Conservation (phyloP, 1,140 invertebrate genomes). For the Intoshia linei region DNA sequence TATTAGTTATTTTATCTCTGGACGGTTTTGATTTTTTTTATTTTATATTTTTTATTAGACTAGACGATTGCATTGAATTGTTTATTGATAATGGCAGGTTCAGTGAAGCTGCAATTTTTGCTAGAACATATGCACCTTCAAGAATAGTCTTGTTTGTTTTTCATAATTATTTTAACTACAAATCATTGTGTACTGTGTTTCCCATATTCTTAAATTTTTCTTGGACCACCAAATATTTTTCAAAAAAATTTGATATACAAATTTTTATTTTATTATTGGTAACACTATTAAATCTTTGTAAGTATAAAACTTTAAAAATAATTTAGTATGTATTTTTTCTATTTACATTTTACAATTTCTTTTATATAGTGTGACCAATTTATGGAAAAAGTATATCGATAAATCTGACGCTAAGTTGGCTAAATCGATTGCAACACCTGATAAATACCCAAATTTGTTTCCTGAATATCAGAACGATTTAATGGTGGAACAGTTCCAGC, state of each 20-base stretch:
- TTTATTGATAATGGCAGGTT: conserved; percentile 53
- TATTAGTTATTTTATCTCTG: neutral
- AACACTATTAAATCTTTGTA: neutral
- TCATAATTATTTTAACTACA: conserved; percentile 35
- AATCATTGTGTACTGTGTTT: conserved; percentile 9
- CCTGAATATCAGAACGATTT: conserved; percentile 43
- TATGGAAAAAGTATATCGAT: conserved; percentile 15
- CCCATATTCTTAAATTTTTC: neutral
- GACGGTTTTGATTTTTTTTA: conserved; percentile 1
- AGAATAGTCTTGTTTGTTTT: too few relatives aligned
- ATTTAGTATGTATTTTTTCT: neutral
- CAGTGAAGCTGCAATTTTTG: conserved; percentile 77
- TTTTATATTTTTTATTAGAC: conserved; percentile 10
- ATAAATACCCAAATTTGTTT: conserved; percentile 78
- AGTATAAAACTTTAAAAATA: neutral
- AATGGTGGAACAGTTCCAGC: conserved; percentile 32
- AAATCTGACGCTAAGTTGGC: conserved; percentile 34
- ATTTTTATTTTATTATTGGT: neutral
- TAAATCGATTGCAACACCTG: conserved; percentile 64
- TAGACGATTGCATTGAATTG: conserved; percentile 59
- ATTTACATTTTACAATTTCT: neutral
- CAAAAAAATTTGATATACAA: neutral
- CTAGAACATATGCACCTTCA: conserved; percentile 56
- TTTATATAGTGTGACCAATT: conserved; percentile 13
- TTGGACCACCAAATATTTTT: neutral